A percentile compares a stretch with the other conserved stretches of the same genome.
Conservation (phyloP, 1,140 invertebrate species). For the Tribolium madens region DNA sequence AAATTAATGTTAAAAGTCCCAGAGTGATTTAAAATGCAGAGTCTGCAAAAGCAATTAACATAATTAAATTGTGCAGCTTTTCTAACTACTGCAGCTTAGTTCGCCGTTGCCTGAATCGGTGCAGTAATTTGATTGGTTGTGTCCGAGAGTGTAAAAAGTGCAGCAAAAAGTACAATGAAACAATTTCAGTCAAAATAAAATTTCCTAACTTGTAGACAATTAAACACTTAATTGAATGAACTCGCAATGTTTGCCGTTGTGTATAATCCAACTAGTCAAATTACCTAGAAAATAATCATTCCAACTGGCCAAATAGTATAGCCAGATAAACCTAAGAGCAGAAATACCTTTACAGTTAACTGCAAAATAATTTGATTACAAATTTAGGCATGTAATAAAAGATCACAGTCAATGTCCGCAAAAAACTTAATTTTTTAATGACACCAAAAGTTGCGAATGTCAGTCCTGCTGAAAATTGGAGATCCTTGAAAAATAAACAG, state of each 20-base stretch:
- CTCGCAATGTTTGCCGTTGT: slow-evolving; percentile 5
- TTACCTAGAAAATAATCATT: slow-evolving; percentile 14
- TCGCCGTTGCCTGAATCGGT: neutral
- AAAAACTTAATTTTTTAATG: slow-evolving; percentile 32
- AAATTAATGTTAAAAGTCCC: too few relatives aligned
- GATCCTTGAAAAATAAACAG: slow-evolving; percentile 39
- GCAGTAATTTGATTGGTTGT: neutral
- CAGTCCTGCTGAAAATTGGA: neutral
- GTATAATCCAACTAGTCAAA: slow-evolving; percentile 12
- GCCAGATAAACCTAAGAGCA: slow-evolving; percentile 9
- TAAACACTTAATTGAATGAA: slow-evolving; percentile 6
- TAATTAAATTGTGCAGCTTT: neutral
- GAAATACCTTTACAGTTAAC: slow-evolving; percentile 15
- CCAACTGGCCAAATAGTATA: neutral
- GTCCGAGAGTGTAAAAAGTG: neutral
- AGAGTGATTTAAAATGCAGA: too few relatives aligned
- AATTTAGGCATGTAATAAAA: slow-evolving; percentile 12
- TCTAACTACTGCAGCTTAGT: neutral
- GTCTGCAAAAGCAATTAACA: neutral
- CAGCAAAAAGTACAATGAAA: neutral
- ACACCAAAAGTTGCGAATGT: neutral
- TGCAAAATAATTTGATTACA: slow-evolving; percentile 23
- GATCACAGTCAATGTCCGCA: slow-evolving; percentile 1
- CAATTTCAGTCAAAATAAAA: neutral
- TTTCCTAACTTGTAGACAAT: slow-evolving; percentile 1